Evolutionary conservation across 2,888 invertebrate species (phyloP).

Genomic region (Apamea sordens): DNA sequence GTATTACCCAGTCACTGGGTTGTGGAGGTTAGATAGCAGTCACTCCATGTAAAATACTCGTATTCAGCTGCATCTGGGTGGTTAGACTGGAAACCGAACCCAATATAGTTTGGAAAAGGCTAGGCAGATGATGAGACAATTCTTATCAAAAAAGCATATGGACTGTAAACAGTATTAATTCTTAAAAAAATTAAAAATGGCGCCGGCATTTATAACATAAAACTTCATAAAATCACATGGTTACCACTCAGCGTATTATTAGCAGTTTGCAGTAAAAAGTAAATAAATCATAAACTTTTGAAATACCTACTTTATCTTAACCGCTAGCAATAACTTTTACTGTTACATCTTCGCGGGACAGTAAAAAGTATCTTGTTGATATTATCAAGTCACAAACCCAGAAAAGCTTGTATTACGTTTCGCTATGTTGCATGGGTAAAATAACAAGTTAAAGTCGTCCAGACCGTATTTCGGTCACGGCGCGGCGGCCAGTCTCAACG

Average conservation of each 20-base stretch:
- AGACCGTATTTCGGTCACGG: too few species aligned
- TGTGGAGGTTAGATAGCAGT: too few species aligned
- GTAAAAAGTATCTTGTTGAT: constrained; percentile 36
- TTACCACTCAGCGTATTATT: not conserved
- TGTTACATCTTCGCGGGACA: constrained; percentile 32
- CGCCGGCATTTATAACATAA: too few species aligned
- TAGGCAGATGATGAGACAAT: too few species aligned
- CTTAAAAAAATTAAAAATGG: not conserved
- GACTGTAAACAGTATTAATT: too few species aligned
- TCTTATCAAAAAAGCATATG: too few species aligned
- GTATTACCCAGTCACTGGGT: too few species aligned
- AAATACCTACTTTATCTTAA: constrained; percentile 41
- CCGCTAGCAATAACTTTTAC: constrained; percentile 43
- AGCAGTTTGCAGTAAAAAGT: constrained; percentile 34
- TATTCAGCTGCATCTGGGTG: too few species aligned
- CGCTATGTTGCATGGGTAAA: not conserved
- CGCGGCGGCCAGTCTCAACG: too few species aligned
- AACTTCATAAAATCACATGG: constrained; percentile 17
- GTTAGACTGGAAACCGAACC: too few species aligned
- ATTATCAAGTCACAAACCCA: not conserved
- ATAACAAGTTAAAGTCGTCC: not conserved
- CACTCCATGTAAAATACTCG: too few species aligned
- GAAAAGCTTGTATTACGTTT: not conserved
- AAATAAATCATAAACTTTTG: constrained; percentile 1
- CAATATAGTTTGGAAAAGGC: too few species aligned